Evolutionary conservation across 23 tunicate genomes (phyloP), one percentile per base, ranked within the genome.

Genomic region (Trididemnum nubilum): DNA sequence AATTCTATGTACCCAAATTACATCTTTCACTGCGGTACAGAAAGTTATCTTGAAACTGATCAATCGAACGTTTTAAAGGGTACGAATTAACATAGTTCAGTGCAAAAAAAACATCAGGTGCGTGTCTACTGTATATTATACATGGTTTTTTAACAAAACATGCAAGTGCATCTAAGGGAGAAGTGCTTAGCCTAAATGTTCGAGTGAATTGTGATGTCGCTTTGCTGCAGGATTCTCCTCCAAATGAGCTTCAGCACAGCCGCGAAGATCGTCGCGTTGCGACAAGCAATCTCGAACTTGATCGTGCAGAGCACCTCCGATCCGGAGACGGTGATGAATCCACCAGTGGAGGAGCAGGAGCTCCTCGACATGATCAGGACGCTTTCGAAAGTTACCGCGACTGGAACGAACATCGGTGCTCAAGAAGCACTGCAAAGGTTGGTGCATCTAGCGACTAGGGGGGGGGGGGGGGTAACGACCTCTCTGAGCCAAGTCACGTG

Each of bases 361-460:
- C 73, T 91, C 26, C 81, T 91, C n/a, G 83, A 85, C 33, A 33
- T 91, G 34, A 63, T 91, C 3, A 52, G 83, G 19, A 73, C 81
- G 50, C 39, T 91, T n/a, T 91, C 97, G 25, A 76, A 77, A 33
- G 51, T 88, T 18, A 49, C 66, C 26, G 97, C 97, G 2, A 89
- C 97, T 36, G 97, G 97, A 33, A 51, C 87, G 31, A 76, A 64
- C 22, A 61, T 82, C 23, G 75, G 65, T 35, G 76, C 97, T 2
- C 84, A 85, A 34, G 90, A 91, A 31, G 97, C 97, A 1, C 38
- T 91, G 21, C 82, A 80, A 39, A 91, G 97, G 97, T 91, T 4
- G n/a, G n/a, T n/a, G n/a, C n/a, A n/a, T n/a, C n/a, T n/a, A n/a
- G n/a, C n/a, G n/a, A n/a, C n/a, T 23, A n/a, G 44, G 28, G n/a